These are phyloP conservation scores for Acrocephalus kingi DNA, from an alignment of 2,113 vertebrate species.

Conservation along the genomic window DNA sequence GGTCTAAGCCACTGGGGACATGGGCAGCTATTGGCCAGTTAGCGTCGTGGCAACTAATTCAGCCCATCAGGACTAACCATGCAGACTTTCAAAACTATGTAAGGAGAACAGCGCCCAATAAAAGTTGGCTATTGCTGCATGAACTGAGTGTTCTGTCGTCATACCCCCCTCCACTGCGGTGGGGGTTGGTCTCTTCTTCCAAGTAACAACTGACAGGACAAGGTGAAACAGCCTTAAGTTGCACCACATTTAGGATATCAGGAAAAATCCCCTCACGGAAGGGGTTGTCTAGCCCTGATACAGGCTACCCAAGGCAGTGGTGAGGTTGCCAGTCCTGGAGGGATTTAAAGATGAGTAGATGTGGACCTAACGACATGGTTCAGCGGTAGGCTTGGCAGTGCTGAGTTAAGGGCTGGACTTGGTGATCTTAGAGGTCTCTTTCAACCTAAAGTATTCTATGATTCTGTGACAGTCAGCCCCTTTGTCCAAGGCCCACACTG, in stretches of 20 bases:
- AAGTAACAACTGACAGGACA: fast-evolving
- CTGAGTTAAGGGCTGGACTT: too few species aligned
- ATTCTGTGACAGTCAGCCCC: neutral
- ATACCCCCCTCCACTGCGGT: fast-evolving
- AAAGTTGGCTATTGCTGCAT: neutral
- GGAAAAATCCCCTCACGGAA: too few species aligned
- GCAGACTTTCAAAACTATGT: neutral
- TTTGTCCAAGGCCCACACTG: neutral
- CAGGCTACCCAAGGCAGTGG: neutral
- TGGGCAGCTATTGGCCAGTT: neutral
- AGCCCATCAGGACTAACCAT: neutral
- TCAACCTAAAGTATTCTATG: neutral
- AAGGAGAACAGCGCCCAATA: neutral
- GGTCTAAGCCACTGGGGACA: neutral
- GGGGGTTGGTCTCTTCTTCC: fast-evolving
- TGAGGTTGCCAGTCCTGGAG: neutral
- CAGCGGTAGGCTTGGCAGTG: neutral
- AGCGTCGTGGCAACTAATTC: neutral
- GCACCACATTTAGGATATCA: neutral
- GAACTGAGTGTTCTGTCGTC: neutral
- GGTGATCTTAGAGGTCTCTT: neutral
- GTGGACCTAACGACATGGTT: fast-evolving
- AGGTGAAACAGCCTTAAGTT: neutral
- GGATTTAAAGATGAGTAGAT: fast-evolving
- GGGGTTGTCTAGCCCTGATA: neutral